Evolutionary conservation across 53 echinoderm and acorn worm species (phyloP).

Genomic region (Stichopus horrens): DNA sequence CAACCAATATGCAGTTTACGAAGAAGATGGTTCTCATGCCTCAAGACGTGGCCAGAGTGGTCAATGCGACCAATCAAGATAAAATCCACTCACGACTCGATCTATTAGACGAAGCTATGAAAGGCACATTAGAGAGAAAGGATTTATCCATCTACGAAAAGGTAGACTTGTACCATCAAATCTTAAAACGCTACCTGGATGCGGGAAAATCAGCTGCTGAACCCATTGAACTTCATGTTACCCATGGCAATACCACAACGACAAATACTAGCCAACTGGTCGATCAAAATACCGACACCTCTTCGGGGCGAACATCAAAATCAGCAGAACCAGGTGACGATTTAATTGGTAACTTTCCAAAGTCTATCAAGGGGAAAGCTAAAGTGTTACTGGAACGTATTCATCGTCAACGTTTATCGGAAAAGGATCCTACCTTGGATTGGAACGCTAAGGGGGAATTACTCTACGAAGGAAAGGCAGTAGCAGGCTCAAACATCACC

Average conservation of each 20-base stretch:
- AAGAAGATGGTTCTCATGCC: conserved; percentile 82
- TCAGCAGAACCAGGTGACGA: neutral
- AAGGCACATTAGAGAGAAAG: conserved; percentile 29
- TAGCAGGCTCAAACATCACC: conserved; percentile 55
- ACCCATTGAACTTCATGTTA: conserved; percentile 16
- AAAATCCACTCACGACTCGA: conserved; percentile 19
- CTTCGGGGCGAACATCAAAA: too few species aligned
- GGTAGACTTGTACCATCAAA: conserved; percentile 50
- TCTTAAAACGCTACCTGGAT: conserved; percentile 55
- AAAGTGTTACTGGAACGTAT: neutral
- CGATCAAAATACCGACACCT: too few species aligned
- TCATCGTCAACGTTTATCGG: neutral
- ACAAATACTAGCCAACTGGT: too few species aligned
- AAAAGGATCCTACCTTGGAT: neutral
- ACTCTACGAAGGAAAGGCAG: conserved; percentile 25
- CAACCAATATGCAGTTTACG: conserved; percentile 53
- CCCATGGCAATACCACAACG: neutral
- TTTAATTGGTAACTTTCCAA: conserved; percentile 39
- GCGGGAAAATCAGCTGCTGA: neutral
- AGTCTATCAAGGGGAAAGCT: conserved; percentile 19
- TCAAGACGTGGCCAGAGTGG: conserved; percentile 47
- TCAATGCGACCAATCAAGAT: conserved; percentile 49
- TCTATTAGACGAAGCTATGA: conserved; percentile 44
- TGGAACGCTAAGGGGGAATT: conserved; percentile 60
- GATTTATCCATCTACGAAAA: conserved; percentile 50